phyloP scores from a whole-genome alignment of 2,113 vertebrate genomes.

The Pterophyllum scalare region DNA sequence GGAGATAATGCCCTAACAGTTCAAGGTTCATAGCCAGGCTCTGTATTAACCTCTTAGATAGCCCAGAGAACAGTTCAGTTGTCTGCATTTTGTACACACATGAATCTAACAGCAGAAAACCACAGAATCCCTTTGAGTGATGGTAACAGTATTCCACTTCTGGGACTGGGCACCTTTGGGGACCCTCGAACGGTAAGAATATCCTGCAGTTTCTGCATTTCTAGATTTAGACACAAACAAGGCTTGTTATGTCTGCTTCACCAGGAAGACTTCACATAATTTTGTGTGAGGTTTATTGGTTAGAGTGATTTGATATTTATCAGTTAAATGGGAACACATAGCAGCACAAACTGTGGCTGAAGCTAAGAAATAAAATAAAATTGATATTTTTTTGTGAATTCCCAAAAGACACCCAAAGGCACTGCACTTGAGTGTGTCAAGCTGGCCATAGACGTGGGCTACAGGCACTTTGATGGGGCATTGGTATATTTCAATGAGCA shows the following conservation, averaged over 20 bases:
- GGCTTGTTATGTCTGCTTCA: not conserved
- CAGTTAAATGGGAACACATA: not conserved
- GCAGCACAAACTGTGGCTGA: not conserved
- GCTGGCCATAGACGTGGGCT: constrained; percentile 88
- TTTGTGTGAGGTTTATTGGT: not conserved
- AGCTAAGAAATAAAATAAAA: not conserved
- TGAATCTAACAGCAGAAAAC: constrained; percentile 78
- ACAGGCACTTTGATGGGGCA: constrained; percentile 92
- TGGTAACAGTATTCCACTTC: constrained; percentile 87
- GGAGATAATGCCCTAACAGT: not conserved
- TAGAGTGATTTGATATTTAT: not conserved
- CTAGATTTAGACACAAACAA: not conserved
- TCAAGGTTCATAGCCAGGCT: constrained; percentile 23
- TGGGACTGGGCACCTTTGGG: constrained; percentile 91
- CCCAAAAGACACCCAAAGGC: constrained; percentile 83
- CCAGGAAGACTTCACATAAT: not conserved
- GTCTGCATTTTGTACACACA: constrained; percentile 40
- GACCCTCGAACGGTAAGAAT: constrained; percentile 80
- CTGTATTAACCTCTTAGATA: not conserved
- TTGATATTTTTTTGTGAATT: constrained; percentile 12
- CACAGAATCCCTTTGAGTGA: constrained; percentile 86
- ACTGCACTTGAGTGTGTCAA: constrained; percentile 83
- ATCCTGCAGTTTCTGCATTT: not conserved
- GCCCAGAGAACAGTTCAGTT: not conserved
- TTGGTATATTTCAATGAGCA: constrained; percentile 90